A percentile compares a stretch with the other conserved stretches of the same genome.
These are phyloP conservation scores for Coregonus clupeaformis DNA, from an alignment of 2,113 vertebrate genomes.

Conservation along the genomic window DNA sequence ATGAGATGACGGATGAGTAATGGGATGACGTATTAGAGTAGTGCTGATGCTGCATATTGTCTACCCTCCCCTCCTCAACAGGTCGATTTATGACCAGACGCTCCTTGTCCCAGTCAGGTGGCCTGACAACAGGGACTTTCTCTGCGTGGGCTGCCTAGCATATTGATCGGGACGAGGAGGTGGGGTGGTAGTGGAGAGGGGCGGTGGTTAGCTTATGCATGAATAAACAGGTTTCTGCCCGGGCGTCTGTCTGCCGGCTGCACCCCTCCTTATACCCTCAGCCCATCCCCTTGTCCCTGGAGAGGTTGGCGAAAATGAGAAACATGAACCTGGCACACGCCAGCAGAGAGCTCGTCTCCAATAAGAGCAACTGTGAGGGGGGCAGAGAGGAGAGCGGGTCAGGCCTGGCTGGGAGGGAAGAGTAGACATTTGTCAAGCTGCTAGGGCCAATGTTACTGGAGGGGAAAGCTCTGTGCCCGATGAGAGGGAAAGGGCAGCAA, in stretches of 20 bases:
- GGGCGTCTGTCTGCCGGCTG: not conserved
- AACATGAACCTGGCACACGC: slow-evolving; percentile 29
- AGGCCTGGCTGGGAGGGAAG: not conserved
- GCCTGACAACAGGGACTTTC: slow-evolving; percentile 30
- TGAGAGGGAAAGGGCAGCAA: not conserved
- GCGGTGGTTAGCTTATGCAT: slow-evolving; percentile 34
- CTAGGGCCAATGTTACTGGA: not conserved
- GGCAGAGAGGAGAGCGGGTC: not conserved
- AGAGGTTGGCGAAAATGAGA: slow-evolving; percentile 50
- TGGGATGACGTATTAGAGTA: slow-evolving; percentile 21
- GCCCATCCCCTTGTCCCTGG: slow-evolving; percentile 11
- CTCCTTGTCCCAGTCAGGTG: slow-evolving; percentile 22
- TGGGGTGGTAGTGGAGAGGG: not conserved
- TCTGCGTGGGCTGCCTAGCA: not conserved
- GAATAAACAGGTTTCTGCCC: slow-evolving; percentile 12
- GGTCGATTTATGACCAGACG: not conserved
- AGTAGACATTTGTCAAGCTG: slow-evolving; percentile 16
- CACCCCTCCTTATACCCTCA: not conserved
- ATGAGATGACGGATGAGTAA: slow-evolving; percentile 58
- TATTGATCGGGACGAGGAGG: slow-evolving; percentile 20
- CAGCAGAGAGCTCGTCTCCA: not conserved
- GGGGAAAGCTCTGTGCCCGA: not conserved
- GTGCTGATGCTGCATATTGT: slow-evolving; percentile 51
- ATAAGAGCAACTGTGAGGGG: slow-evolving; percentile 8
- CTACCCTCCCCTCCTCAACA: not conserved